phyloP scores from a whole-genome alignment of 2,888 invertebrate species.

The Cyrtodaria siliqua region DNA sequence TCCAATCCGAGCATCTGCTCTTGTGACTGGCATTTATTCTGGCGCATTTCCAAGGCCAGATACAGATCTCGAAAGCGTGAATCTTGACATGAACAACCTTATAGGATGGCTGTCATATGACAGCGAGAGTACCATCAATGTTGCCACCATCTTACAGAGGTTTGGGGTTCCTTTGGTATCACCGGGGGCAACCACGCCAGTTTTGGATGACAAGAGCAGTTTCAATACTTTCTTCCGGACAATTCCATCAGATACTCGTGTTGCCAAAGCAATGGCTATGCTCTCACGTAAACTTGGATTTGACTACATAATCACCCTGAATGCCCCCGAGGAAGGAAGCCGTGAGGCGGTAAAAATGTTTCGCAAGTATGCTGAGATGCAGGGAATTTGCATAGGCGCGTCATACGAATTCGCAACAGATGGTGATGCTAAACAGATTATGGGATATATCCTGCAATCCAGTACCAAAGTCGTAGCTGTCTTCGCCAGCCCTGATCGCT shows the following conservation, averaged over 20 bases:
- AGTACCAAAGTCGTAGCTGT: conserved; percentile 79
- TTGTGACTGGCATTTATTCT: conserved; percentile 75
- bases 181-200: conserved; percentile 76
- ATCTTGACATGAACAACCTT: conserved; percentile 56
- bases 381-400: conserved; percentile 77
- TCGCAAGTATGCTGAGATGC: conserved; percentile 61
- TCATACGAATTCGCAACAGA: conserved; percentile 80
- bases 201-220: conserved; percentile 70
- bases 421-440: conserved; percentile 70
- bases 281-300: conserved; percentile 73
- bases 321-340: conserved; percentile 75
- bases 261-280: conserved; percentile 77
- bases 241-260: conserved; percentile 74
- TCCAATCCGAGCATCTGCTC: conserved; percentile 69
- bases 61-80: conserved; percentile 39
- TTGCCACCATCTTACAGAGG: conserved; percentile 69
- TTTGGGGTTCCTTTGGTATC: conserved; percentile 87
- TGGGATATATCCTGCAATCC: conserved; percentile 71
- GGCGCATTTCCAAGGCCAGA: conserved; percentile 61
- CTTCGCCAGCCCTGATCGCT: conserved; percentile 73
- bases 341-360: conserved; percentile 70
- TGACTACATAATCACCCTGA: conserved; percentile 78
- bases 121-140: conserved; percentile 76
- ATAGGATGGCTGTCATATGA: conserved; percentile 79
- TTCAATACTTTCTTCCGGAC: conserved; percentile 81